Evolutionary conservation across 2,797 vertebrate genomes (phyloP), one percentile per base, ranked within the genome.

Genomic region (Microhierax caerulescens): DNA sequence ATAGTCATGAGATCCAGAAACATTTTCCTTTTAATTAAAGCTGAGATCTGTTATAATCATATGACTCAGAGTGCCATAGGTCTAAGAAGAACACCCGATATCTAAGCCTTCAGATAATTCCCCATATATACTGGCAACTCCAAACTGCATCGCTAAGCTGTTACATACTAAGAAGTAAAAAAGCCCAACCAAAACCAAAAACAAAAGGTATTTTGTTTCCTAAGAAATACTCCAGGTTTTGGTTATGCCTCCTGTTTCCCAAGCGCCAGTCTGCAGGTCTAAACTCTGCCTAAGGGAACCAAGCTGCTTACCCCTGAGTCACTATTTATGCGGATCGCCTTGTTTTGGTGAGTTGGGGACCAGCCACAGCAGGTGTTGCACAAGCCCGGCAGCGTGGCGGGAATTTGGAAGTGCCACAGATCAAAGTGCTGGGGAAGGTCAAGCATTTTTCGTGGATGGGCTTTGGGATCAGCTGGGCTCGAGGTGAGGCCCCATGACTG

Each of bases 381-480:
- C 32, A 13, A 70, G 47, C 5, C 72, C 4, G 48, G 68, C 2
- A 3, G n/a, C 54, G 36, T 1, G 2, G 23, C 1, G 7, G 53
- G 32, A 70, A 68, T 72, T 37, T 8, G 23, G 30, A 85, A 60
- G 19, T 4, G 1, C 28, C 25, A 7, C 17, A 30, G 61, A 82
- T 50, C n/a, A 48, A 84, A 79, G 43, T 47, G 57, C 65, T 16
- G 7, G 45, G 45, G 61, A 74, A 92, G 57, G 51, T 80, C 78
- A 76, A 54, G 43, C 17, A 5, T 65, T 82, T 61, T 25, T 7
- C 0, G 0, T 3, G 41, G 54, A 34, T 65, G 54, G 47, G 74
- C 36, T 78, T 68, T 67, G n/a, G 53, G 51, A 65, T 78, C 74
- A 65, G 70, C 87, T 64, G 60, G n/a, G 34, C 47, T 59, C 28